Evolutionary conservation across 1,140 invertebrate genomes (phyloP).

Genomic region (Hyposmocoma kahamanoa): DNA sequence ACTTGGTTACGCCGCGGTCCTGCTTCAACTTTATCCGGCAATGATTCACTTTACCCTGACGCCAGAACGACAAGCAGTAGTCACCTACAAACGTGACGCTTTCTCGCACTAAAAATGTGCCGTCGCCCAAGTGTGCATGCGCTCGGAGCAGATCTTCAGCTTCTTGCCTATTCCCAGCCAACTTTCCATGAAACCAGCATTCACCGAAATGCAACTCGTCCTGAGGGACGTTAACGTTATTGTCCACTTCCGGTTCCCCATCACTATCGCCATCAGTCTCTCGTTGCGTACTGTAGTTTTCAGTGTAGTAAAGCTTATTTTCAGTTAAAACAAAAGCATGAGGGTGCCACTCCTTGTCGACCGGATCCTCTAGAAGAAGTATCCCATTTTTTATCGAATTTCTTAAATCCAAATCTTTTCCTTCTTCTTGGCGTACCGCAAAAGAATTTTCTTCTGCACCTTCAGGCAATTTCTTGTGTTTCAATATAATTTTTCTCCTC

Average conservation of each 20-base stretch:
- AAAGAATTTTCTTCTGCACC: conserved; percentile 85
- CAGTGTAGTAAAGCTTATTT: conserved; percentile 91
- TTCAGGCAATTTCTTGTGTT: conserved; percentile 96
- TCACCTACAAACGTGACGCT: conserved; percentile 98
- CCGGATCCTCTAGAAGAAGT: conserved; percentile 90
- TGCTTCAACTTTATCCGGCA: conserved; percentile 93
- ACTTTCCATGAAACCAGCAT: conserved; percentile 95
- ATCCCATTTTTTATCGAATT: conserved; percentile 95
- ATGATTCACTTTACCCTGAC: conserved; percentile 92
- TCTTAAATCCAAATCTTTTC: conserved; percentile 86
- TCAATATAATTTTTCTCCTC: conserved; percentile 87
- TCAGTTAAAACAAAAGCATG: conserved; percentile 97
- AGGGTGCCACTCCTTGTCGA: conserved; percentile 93
- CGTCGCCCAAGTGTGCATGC: conserved; percentile 92
- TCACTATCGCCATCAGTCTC: conserved; percentile 78
- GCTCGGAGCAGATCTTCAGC: conserved; percentile 85
- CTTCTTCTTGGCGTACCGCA: conserved; percentile 79
- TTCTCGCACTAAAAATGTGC: conserved; percentile 95
- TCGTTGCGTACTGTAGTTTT: conserved; percentile 75
- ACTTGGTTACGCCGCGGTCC: conserved; percentile 91
- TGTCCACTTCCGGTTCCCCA: conserved; percentile 62
- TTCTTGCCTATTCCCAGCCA: conserved; percentile 81
- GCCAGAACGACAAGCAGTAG: conserved; percentile 96
- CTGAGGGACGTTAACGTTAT: conserved; percentile 68
- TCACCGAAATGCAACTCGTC: conserved; percentile 96